Percentiles rank a stretch among this genome's conserved stretches.
Evolutionary conservation across 2,113 vertebrate genomes (phyloP).

Genomic region (Dasyornis broadbenti): DNA sequence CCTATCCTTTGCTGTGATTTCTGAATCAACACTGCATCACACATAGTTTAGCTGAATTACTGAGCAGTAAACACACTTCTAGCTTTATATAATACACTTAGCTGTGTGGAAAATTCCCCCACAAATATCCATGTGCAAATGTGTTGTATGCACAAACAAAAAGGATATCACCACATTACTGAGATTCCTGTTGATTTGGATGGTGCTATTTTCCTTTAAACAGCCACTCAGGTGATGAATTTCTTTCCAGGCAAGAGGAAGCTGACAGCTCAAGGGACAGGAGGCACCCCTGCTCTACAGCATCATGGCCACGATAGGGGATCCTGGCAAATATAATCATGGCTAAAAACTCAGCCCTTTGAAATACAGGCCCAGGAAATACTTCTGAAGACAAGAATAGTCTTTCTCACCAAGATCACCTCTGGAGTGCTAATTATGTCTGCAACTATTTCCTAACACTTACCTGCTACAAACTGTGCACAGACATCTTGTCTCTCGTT

Average conservation of each 20-base stretch:
- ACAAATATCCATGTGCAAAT: neutral
- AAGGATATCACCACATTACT: neutral
- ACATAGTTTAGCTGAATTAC: neutral
- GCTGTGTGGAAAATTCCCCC: neutral
- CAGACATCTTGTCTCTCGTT: neutral
- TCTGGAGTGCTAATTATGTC: neutral
- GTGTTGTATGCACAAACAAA: neutral
- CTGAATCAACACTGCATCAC: neutral
- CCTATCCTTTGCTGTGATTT: neutral
- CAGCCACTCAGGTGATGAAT: neutral
- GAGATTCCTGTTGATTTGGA: neutral
- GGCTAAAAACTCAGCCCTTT: neutral
- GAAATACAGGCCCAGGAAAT: neutral
- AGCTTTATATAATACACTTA: neutral
- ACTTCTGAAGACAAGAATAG: neutral
- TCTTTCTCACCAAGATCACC: neutral
- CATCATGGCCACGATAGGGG: accelerated
- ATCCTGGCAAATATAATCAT: neutral
- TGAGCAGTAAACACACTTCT: neutral
- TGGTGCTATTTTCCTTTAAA: neutral
- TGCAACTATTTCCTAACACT: neutral
- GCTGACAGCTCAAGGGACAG: neutral
- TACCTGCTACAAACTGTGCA: neutral
- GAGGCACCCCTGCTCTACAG: neutral
- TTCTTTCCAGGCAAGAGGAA: neutral